phyloP scores from a whole-genome alignment of 2,888 invertebrate genomes.

The Drosophila vallismaia region DNA sequence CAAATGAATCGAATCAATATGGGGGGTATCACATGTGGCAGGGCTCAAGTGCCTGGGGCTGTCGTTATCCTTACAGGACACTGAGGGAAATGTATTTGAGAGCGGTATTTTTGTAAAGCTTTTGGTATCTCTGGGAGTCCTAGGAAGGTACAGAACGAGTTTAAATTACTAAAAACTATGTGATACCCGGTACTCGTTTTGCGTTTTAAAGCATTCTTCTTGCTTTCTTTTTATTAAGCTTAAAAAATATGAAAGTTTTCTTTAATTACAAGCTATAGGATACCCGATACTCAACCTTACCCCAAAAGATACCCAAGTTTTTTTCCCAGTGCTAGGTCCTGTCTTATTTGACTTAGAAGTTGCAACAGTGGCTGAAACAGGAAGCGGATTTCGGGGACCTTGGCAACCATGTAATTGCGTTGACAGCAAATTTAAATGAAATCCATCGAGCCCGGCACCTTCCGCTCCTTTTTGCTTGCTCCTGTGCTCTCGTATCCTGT shows the following conservation, averaged over 20 bases:
- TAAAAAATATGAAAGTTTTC: too few relatives aligned
- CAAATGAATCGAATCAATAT: conserved; percentile 68
- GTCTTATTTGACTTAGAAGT: conserved; percentile 5
- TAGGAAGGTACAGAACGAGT: too few relatives aligned
- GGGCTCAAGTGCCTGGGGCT: conserved; percentile 39
- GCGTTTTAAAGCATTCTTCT: too few relatives aligned
- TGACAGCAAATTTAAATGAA: conserved; percentile 80
- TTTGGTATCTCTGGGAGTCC: too few relatives aligned
- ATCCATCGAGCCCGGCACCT: conserved; percentile 46
- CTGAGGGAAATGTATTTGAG: background rate
- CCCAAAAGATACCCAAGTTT: background rate
- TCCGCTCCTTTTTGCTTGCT: conserved; percentile 9
- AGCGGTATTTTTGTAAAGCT: too few relatives aligned
- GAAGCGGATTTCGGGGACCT: conserved; percentile 38
- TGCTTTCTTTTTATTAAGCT: too few relatives aligned
- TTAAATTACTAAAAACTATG: too few relatives aligned
- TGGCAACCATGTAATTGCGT: conserved; percentile 69
- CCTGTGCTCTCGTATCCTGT: background rate
- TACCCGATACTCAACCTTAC: too few relatives aligned
- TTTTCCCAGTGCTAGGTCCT: background rate
- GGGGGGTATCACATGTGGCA: conserved; percentile 39
- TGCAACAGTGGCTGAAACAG: conserved; percentile 27
- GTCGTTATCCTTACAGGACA: conserved; percentile 4
- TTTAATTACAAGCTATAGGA: too few relatives aligned
- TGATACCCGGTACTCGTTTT: too few relatives aligned